Evolutionary conservation across 2,797 vertebrate species (phyloP), one percentile per base, ranked within the genome.

Genomic region (Molossus alvarezi): DNA sequence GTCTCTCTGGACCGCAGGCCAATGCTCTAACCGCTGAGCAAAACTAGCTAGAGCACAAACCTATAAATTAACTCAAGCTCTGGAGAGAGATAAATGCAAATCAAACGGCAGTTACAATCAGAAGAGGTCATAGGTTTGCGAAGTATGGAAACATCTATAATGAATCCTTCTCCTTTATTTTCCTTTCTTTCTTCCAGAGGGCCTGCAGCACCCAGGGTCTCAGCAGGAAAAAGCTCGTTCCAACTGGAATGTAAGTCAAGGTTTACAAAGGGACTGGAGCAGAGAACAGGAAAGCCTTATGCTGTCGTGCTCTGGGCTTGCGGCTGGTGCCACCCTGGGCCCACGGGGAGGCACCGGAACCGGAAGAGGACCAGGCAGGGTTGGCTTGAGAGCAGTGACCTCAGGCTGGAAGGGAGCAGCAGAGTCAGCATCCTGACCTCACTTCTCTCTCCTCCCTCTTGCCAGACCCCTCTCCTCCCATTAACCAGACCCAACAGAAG

Each of bases 31-130:
- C 33, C 33, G 33, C 33, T 33, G 33, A 33, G 33, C 33, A 33
- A 33, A 33, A 2, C 33, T 33, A 33, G 33, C 33, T 33, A 33
- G 33, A 33, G 33, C 33, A 45, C 41, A 45, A 45, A 45, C 4
- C 41, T 45, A 45, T 55, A 88, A 71, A 82, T 11, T 45, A 83
- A 91, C 51, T 93, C 21, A 67, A 73, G 7, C 9, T 81, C 67
- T 90, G 62, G 9, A 95, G 17, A 95, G 27, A 91, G 55, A 94
- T 64, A 90, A 94, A 72, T 73, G 4, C 20, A 88, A 79, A 33
- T 82, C 45, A 85, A 76, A 93, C 80, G 73, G 58, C 41, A 86
- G 29, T 58, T 9, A 64, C 45, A 90, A 27, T 37, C 27, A 89
- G n/a, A 71, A 57, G 64, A 23, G 18, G 79, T 71, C 57, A 27